These are phyloP conservation scores for Excalfactoria chinensis DNA, from an alignment of 2,113 vertebrate species.

Conservation along the genomic window DNA sequence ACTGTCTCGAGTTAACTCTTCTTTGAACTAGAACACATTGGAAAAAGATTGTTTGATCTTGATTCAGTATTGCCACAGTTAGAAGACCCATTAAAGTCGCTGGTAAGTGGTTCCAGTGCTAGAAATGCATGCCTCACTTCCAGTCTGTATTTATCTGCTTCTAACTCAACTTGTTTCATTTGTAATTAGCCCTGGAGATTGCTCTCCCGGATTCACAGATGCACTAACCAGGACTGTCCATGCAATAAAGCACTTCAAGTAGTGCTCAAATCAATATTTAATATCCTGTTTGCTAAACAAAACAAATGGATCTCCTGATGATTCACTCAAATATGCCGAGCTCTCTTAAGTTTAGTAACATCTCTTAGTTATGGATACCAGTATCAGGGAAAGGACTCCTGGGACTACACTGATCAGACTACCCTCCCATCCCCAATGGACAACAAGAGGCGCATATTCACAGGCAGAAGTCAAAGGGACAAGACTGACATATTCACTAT, in stretches of 20 bases:
- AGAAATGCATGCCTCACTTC: not conserved
- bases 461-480: not conserved
- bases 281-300: not conserved
- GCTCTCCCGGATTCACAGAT: not conserved
- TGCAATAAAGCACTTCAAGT: not conserved
- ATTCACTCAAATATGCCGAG: not conserved
- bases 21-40: not conserved
- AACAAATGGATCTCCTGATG: not conserved
- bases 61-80: not conserved
- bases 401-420: not conserved
- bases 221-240: fast-evolving
- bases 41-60: not conserved
- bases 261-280: not conserved
- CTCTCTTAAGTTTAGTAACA: not conserved
- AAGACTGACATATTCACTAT: not conserved
- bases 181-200: not conserved
- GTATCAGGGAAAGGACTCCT: not conserved
- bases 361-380: not conserved
- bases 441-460: not conserved
- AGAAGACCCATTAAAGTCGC: not conserved
- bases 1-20: not conserved
- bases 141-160: not conserved
- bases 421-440: not conserved
- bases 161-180: not conserved
- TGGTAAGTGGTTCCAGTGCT: not conserved